Conservation (phyloP, 1,140 invertebrate species). For the Thaumatotibia leucotreta region DNA sequence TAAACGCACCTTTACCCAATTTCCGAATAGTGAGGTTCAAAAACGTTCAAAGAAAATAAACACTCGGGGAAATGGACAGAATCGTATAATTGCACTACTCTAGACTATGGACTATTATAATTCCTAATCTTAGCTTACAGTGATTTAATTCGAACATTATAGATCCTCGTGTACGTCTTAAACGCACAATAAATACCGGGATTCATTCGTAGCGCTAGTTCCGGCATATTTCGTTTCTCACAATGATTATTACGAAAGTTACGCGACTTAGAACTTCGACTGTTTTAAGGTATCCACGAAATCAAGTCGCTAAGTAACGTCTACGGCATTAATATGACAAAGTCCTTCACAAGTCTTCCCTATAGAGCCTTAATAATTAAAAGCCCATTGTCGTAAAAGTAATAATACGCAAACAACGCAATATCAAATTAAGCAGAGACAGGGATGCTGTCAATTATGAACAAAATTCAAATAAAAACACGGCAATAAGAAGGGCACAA, state of each 20-base stretch:
- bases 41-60: too few relatives aligned
- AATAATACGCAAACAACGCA: constrained; percentile 41
- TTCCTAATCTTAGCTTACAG: too few relatives aligned
- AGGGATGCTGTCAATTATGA: constrained; percentile 56
- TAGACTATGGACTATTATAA: too few relatives aligned
- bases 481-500: constrained; percentile 43
- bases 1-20: too few relatives aligned
- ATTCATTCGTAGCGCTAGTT: not conserved
- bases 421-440: constrained; percentile 51
- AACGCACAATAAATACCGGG: not conserved
- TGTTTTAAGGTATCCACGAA: not conserved
- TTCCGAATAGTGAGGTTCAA: too few relatives aligned
- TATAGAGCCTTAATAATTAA: constrained; percentile 18
- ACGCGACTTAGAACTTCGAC: not conserved
- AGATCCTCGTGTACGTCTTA: too few relatives aligned
- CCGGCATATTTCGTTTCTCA: not conserved
- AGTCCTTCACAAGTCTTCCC: constrained; percentile 5
- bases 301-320: not conserved
- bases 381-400: constrained; percentile 31
- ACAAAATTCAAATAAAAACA: constrained; percentile 57
- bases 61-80: too few relatives aligned
- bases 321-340: constrained; percentile 7
- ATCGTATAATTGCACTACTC: too few relatives aligned
- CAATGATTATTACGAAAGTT: constrained; percentile 6
- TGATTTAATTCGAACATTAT: too few relatives aligned